Percentiles rank a stretch among this genome's conserved stretches.
phyloP scores from a whole-genome alignment of 2,888 invertebrate genomes.

The Rhamphomyia laevipes region DNA sequence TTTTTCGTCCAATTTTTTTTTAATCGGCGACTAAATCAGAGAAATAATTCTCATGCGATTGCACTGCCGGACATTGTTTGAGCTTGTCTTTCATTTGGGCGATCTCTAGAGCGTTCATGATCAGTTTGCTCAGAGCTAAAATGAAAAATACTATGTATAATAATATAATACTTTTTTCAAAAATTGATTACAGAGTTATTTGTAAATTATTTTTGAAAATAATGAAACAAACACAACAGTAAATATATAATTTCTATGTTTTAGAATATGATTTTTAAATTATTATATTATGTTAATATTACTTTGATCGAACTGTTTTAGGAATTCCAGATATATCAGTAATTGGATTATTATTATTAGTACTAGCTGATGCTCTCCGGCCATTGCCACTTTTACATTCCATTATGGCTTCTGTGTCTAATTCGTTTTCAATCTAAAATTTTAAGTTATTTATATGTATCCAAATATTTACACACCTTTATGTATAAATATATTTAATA shows the following conservation, averaged over 20 bases:
- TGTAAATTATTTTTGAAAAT: too few relatives aligned
- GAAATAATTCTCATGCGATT: conserved; percentile 42
- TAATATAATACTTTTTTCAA: too few relatives aligned
- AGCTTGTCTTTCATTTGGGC: conserved; percentile 36
- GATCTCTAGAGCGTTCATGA: conserved; percentile 34
- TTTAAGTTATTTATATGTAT: conserved; percentile 8
- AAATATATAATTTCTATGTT: too few relatives aligned
- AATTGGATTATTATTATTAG: conserved; percentile 35
- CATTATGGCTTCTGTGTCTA: conserved; percentile 36
- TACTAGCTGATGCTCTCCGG: conserved; percentile 35
- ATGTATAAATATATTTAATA: neutral
- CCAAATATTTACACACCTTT: too few relatives aligned
- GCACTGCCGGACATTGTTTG: conserved; percentile 40
- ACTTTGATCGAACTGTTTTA: conserved; percentile 38
- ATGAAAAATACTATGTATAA: neutral
- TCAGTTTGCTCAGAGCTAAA: conserved; percentile 36
- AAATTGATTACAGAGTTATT: too few relatives aligned
- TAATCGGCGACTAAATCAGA: conserved; percentile 38
- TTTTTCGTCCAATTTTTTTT: conserved; percentile 12
- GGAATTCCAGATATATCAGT: conserved; percentile 34
- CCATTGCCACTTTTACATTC: conserved; percentile 36
- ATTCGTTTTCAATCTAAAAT: conserved; percentile 35
- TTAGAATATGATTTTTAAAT: too few relatives aligned
- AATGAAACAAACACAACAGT: too few relatives aligned
- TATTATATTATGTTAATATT: conserved; percentile 12